Conservation (phyloP, 2,888 invertebrate species). For the Cacoxenus indagator region DNA sequence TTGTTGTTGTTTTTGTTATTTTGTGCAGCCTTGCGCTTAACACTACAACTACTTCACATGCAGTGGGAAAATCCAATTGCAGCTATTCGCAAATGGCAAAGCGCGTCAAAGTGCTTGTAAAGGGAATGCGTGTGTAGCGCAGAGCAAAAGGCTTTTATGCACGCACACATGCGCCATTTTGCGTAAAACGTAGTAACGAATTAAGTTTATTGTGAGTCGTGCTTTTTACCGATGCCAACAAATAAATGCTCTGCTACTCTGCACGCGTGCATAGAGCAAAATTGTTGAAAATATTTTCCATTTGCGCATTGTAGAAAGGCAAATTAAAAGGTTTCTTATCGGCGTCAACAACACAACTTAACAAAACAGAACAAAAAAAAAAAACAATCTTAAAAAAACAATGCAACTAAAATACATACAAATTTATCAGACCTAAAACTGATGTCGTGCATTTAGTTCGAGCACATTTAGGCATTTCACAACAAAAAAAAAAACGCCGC, state of each 20-base stretch:
- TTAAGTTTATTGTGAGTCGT: slow-evolving; percentile 10
- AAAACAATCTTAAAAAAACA: neutral
- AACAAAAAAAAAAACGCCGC: neutral
- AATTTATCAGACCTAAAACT: slow-evolving; percentile 18
- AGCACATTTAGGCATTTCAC: neutral
- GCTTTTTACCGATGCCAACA: neutral
- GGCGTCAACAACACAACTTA: slow-evolving; percentile 9
- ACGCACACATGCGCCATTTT: neutral
- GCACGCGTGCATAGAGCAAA: neutral
- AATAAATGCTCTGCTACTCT: neutral
- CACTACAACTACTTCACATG: neutral
- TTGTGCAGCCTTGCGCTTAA: neutral
- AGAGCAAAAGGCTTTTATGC: neutral
- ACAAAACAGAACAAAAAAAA: neutral
- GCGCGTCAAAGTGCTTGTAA: neutral
- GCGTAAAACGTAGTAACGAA: slow-evolving; percentile 2
- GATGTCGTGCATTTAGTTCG: slow-evolving; percentile 10
- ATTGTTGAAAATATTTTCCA: neutral
- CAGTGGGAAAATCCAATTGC: slow-evolving; percentile 18
- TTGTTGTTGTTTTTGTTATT: neutral
- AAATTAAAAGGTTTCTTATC: slow-evolving; percentile 23
- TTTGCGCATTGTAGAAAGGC: neutral
- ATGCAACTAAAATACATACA: slow-evolving; percentile 1
- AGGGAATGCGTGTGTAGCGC: neutral
- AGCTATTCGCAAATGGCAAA: slow-evolving; percentile 13